Evolutionary conservation across 2,113 vertebrate genomes (phyloP).

Genomic region (Spermophilus dauricus): DNA sequence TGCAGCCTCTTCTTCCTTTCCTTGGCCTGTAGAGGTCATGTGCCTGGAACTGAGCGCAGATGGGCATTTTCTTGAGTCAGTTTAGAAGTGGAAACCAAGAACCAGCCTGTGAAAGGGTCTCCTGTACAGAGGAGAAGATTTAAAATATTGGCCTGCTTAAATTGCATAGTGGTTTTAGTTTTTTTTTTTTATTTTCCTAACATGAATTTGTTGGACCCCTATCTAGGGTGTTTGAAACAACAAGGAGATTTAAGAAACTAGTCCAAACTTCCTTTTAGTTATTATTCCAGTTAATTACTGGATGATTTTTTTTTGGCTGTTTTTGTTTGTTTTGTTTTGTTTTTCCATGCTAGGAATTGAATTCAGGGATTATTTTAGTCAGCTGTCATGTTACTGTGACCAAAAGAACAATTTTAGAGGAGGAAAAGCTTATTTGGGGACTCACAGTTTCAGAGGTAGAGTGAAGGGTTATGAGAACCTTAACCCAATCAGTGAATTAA

Average conservation of each 20-base stretch:
- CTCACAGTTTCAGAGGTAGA: no score
- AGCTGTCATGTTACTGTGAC: no score
- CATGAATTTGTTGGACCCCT: neutral
- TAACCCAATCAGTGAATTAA: no score
- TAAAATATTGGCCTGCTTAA: neutral
- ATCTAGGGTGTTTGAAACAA: neutral
- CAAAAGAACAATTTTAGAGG: no score
- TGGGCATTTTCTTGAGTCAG: neutral
- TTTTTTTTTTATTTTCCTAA: neutral
- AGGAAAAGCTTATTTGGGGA: no score
- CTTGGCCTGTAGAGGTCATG: slow-evolving; percentile 53
- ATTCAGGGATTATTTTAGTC: no score
- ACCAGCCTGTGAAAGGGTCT: neutral
- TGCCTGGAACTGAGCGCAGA: neutral
- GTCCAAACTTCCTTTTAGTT: neutral
- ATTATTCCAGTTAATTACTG: neutral
- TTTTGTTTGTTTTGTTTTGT: neutral
- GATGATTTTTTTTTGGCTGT: neutral
- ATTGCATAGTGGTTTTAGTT: neutral
- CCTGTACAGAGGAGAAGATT: neutral
- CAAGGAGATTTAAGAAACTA: neutral
- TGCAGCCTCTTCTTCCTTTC: neutral
- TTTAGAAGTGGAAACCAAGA: neutral
- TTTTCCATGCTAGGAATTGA: no score
- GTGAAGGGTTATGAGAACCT: no score